These are phyloP conservation scores for Hemibagrus wyckioides DNA, from an alignment of 2,113 vertebrate species.

Conservation along the genomic window DNA sequence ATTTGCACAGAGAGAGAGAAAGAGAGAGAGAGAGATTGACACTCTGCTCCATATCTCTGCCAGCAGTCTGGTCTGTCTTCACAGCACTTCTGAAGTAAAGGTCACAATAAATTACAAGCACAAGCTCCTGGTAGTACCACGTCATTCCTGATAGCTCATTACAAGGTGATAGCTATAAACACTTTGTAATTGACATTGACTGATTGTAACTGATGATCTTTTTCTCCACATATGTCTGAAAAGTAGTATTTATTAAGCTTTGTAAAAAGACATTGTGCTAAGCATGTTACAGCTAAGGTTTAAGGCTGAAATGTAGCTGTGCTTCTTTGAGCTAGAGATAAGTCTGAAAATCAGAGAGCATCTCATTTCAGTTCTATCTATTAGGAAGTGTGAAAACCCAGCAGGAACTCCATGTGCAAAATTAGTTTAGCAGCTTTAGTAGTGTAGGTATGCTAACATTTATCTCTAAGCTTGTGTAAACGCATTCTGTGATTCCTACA, in stretches of 20 bases:
- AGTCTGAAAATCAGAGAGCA: constrained; percentile 23
- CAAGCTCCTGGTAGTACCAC: not conserved
- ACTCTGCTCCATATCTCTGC: constrained; percentile 1
- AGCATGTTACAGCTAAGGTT: not conserved
- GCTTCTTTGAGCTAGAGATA: constrained; percentile 15
- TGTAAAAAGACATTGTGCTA: not conserved
- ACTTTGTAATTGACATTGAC: constrained; percentile 29
- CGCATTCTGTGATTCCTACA: not conserved
- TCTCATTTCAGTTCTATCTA: constrained; percentile 33
- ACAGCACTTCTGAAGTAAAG: constrained; percentile 40
- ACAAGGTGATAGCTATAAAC: constrained; percentile 25
- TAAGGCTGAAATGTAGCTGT: not conserved
- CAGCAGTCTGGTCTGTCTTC: constrained; percentile 20
- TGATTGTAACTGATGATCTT: not conserved
- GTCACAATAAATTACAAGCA: constrained; percentile 27
- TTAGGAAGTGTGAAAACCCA: constrained; percentile 24
- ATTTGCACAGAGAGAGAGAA: not conserved
- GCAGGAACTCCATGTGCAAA: constrained; percentile 1
- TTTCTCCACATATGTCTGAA: constrained; percentile 8
- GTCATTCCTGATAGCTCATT: constrained; percentile 35
- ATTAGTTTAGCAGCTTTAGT: constrained; percentile 22
- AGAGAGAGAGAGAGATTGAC: not conserved
- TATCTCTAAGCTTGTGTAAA: constrained; percentile 4
- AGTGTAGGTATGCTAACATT: constrained; percentile 1
- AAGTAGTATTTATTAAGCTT: not conserved